Evolutionary conservation across 2,888 invertebrate genomes (phyloP).

Genomic region (Pyralis farinalis): DNA sequence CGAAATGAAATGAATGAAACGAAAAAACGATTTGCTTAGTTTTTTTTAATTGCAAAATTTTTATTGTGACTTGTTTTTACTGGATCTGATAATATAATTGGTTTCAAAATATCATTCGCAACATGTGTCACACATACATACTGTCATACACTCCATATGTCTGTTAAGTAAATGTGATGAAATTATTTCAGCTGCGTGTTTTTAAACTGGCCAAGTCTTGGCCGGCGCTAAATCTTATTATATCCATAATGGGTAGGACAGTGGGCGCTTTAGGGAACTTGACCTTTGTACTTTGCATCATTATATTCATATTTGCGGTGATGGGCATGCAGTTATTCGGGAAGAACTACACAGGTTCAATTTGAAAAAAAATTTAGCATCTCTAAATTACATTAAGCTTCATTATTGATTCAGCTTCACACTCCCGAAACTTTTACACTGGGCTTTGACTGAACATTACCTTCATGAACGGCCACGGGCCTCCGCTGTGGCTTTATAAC

Average conservation of each 20-base stretch:
- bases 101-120: neutral
- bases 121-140: constrained; percentile 14
- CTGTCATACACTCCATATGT: constrained; percentile 11
- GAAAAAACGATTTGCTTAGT: too few relatives aligned
- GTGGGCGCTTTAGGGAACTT: constrained; percentile 97
- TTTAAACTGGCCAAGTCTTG: constrained; percentile 98
- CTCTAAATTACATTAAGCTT: constrained; percentile 72
- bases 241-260: constrained; percentile 97
- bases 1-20: too few relatives aligned
- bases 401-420: constrained; percentile 76
- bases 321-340: constrained; percentile 98
- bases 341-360: constrained; percentile 90
- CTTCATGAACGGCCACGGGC: constrained; percentile 62
- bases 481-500: constrained; percentile 75
- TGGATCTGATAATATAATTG: neutral
- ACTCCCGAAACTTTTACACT: constrained; percentile 74
- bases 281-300: constrained; percentile 96
- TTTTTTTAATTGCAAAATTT: too few relatives aligned
- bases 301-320: constrained; percentile 98
- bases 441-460: constrained; percentile 75
- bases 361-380: constrained; percentile 75
- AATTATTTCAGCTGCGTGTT: constrained; percentile 91
- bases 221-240: constrained; percentile 96
- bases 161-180: constrained; percentile 54
- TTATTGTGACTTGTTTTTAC: too few relatives aligned